Evolutionary conservation across 2,888 invertebrate species (phyloP).

Genomic region (Megastigmus dorsalis): DNA sequence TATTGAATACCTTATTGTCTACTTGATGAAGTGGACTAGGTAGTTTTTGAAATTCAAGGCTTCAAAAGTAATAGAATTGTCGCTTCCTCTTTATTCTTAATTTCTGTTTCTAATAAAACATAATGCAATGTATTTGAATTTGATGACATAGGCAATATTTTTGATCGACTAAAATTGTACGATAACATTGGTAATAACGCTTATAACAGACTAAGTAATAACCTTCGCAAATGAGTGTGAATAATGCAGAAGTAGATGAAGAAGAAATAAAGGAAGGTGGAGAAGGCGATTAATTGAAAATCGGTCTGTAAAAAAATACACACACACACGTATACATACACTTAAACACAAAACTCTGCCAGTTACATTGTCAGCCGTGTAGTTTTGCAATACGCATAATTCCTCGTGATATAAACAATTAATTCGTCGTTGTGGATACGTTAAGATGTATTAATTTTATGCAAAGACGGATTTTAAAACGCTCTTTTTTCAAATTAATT

Average conservation of each 20-base stretch:
- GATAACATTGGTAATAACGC: slow-evolving; percentile 44
- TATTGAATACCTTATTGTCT: no score
- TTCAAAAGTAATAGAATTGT: not conserved
- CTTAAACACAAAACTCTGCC: slow-evolving; percentile 26
- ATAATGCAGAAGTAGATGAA: slow-evolving; percentile 10
- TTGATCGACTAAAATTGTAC: slow-evolving; percentile 31
- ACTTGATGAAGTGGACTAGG: not conserved
- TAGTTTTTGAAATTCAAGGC: slow-evolving; percentile 16
- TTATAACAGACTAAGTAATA: slow-evolving; percentile 49
- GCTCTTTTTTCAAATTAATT: slow-evolving; percentile 48
- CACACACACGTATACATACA: slow-evolving; percentile 9
- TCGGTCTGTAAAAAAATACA: slow-evolving; percentile 31
- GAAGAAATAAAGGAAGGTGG: not conserved
- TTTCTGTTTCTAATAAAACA: not conserved
- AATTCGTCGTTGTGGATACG: slow-evolving; percentile 52
- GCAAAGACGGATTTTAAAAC: slow-evolving; percentile 30
- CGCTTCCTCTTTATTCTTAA: slow-evolving; percentile 16
- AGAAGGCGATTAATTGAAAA: slow-evolving; percentile 34
- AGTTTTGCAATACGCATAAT: slow-evolving; percentile 53
- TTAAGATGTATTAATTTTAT: slow-evolving; percentile 47
- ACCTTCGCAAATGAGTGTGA: slow-evolving; percentile 31
- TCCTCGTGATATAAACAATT: slow-evolving; percentile 53
- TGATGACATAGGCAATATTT: slow-evolving; percentile 28
- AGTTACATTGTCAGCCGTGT: slow-evolving; percentile 50
- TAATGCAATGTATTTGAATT: slow-evolving; percentile 12